Evolutionary conservation across 2,113 vertebrate genomes (phyloP), one percentile per base, ranked within the genome.

Genomic region (Ophthalmolycus amberensis): DNA sequence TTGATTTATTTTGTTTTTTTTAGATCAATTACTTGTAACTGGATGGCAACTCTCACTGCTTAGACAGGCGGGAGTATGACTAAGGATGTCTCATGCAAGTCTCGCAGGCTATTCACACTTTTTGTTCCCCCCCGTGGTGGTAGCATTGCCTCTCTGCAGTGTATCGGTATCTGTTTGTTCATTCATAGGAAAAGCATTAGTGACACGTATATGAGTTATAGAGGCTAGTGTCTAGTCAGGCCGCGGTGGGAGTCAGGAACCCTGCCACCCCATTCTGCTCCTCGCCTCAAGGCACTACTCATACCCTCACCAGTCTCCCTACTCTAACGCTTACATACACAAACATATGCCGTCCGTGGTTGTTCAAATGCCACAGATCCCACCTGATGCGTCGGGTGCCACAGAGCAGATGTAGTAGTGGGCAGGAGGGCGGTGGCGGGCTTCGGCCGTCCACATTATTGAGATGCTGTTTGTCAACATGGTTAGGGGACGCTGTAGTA

Each of bases 191-290:
- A 87, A 91, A 80, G 79, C 86, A 81, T 92, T 87, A 85, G 85
- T 92, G 90, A 86, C 89, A 91, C 76, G 54, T 75, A 89, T 50
- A 87, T 93, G 90, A 93, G 83, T 93, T 89, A 94, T 32, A 80
- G 73, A 80, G 86, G 80, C 88, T 48, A 85, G 74, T 50, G 46
- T 88, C 88, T 85, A 82, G 88, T 89, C 86, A 87, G 75, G 85
- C 85, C 48, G 10, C 12, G 11, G 67, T 82, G 58, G 88, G 80
- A 88, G 90, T 89, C 87, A 71, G 83, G 80, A 84, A 75, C 74
- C 83, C 64, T 89, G 78, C 86, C 69, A 83, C 85, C 83, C 48
- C 76, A 34, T 76, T 72, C 72, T 80, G 82, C 85, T 89, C 75
- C 68, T 74, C 12, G 74, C 89, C 88, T 91, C 75, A 50, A 88